Percentiles rank a stretch among this genome's conserved stretches.
These are phyloP conservation scores for Rhimphoctona megacephalus DNA, from an alignment of 2,888 invertebrate genomes.

Conservation along the genomic window DNA sequence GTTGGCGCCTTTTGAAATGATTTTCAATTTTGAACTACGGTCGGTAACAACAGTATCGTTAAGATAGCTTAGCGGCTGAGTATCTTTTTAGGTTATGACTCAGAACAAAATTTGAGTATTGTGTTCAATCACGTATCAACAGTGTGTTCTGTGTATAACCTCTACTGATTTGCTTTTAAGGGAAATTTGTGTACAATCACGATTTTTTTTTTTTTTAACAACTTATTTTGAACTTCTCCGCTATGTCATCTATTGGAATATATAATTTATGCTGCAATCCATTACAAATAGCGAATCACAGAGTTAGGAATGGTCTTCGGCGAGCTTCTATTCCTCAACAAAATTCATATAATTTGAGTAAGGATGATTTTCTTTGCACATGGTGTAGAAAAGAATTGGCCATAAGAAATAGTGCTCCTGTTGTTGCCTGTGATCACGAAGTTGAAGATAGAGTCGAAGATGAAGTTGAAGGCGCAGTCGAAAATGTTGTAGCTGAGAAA, in stretches of 20 bases:
- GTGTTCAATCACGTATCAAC: neutral
- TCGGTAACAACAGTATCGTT: slow-evolving; percentile 6
- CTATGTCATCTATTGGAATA: slow-evolving; percentile 27
- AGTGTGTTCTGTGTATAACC: slow-evolving; percentile 21
- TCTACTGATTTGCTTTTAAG: slow-evolving; percentile 15
- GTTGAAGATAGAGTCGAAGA: slow-evolving; percentile 22
- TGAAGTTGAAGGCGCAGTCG: neutral
- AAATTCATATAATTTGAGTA: slow-evolving; percentile 19
- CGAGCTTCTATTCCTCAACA: slow-evolving; percentile 36
- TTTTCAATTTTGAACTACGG: neutral
- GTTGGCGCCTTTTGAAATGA: neutral
- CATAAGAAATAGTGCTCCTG: slow-evolving; percentile 21
- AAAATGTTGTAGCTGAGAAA: too few species aligned
- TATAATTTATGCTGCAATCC: slow-evolving; percentile 39
- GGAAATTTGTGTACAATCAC: slow-evolving; percentile 16
- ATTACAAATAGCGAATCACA: slow-evolving; percentile 25
- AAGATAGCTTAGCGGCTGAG: neutral
- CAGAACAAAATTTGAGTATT: neutral
- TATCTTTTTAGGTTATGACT: neutral
- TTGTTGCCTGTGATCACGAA: slow-evolving; percentile 15
- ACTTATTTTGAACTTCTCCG: slow-evolving; percentile 14
- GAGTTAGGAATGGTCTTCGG: slow-evolving; percentile 27
- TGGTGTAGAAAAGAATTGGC: slow-evolving; percentile 28
- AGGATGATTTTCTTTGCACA: slow-evolving; percentile 37
- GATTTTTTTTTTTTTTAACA: neutral